Evolutionary conservation across 2,113 vertebrate genomes (phyloP).

Genomic region (Oncorhynchus mykiss): DNA sequence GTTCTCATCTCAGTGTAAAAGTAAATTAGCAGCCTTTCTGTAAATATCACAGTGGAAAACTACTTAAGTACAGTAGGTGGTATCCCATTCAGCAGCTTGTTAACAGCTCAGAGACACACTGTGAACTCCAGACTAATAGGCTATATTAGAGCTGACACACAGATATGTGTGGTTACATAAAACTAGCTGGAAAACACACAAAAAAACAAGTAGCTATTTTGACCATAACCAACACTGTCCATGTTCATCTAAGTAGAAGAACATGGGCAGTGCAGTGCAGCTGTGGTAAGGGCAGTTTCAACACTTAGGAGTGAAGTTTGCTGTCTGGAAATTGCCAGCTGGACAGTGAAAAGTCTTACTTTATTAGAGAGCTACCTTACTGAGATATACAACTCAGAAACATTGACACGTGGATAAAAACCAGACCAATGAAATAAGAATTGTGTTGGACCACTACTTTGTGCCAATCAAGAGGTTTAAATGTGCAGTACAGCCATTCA

Average conservation of each 20-base stretch:
- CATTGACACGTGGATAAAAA: background rate
- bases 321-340: background rate
- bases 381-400: background rate
- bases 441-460: no score
- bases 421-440: no score
- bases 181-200: background rate
- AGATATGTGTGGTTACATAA: background rate
- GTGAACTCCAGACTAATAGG: background rate
- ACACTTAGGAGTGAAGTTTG: background rate
- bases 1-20: conserved; percentile 10
- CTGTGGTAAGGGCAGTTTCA: background rate
- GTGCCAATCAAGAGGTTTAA: no score
- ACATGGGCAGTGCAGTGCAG: background rate
- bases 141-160: background rate
- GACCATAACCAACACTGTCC: background rate
- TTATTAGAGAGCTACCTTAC: background rate
- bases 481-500: no score
- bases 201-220: background rate
- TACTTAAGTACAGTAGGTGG: conserved; percentile 51
- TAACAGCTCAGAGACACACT: conserved; percentile 42
- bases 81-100: conserved; percentile 41
- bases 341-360: background rate
- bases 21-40: conserved; percentile 49
- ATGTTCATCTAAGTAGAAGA: background rate
- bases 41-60: conserved; percentile 54